Conservation (phyloP, 92 coral and sea anemone genomes). For the Porites cylindrica region DNA sequence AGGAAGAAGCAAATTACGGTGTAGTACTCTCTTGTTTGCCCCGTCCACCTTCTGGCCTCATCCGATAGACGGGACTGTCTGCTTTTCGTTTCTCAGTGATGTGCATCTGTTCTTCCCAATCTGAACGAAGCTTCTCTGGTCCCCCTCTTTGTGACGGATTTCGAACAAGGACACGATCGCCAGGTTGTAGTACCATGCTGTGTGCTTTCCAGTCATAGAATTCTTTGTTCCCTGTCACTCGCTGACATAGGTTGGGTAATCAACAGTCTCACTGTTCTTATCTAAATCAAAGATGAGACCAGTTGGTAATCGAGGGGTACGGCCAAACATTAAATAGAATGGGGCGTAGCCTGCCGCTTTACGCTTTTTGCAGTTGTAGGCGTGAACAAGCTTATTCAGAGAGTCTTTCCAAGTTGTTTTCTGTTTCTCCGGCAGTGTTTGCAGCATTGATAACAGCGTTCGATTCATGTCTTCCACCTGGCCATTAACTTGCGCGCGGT, state of each 20-base stretch:
- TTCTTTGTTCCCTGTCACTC: constrained; percentile 61
- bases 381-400: constrained; percentile 73
- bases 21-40: constrained; percentile 54
- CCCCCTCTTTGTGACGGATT: constrained; percentile 68
- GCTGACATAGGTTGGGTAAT: constrained; percentile 57
- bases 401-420: constrained; percentile 65
- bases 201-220: constrained; percentile 49
- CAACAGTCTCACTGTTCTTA: constrained; percentile 10
- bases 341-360: constrained; percentile 72
- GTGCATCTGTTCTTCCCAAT: constrained; percentile 69
- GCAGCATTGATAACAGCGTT: constrained; percentile 69
- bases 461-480: constrained; percentile 65
- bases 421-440: constrained; percentile 62
- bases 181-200: constrained; percentile 42
- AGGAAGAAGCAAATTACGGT: constrained; percentile 69
- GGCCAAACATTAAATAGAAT: constrained; percentile 68
- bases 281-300: constrained; percentile 53
- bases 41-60: constrained; percentile 54
- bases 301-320: constrained; percentile 62
- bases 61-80: constrained; percentile 66
- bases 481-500: constrained; percentile 76
- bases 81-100: constrained; percentile 45
- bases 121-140: constrained; percentile 73
- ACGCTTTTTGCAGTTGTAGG: constrained; percentile 70
- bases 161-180: constrained; percentile 71